A percentile compares a stretch with the other conserved stretches of the same genome.
Evolutionary conservation across 2,888 invertebrate species (phyloP).

Genomic region (Cephus rjabovi): DNA sequence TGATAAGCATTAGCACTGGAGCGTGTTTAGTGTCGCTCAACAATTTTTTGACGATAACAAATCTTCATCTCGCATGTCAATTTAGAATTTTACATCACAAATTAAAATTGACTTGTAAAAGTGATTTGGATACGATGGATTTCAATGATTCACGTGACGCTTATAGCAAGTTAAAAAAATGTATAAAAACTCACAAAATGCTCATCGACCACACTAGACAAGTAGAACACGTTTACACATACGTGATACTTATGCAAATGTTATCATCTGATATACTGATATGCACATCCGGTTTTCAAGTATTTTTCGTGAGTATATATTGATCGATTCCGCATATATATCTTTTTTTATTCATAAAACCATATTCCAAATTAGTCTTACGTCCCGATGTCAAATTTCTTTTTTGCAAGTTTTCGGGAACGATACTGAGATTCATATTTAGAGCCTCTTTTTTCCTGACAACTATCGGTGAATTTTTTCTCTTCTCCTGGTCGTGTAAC

Average conservation of each 20-base stretch:
- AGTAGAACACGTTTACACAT: constrained; percentile 8
- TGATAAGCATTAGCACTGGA: neutral
- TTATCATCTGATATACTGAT: constrained; percentile 9
- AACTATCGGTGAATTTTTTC: too few species aligned
- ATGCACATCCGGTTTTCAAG: neutral
- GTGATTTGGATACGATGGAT: neutral
- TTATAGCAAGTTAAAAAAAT: constrained; percentile 2
- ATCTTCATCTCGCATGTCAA: constrained; percentile 37
- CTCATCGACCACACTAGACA: constrained; percentile 29
- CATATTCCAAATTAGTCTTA: too few species aligned
- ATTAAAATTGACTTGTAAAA: constrained; percentile 24
- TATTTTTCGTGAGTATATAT: too few species aligned
- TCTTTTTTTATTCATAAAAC: too few species aligned
- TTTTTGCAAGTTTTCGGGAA: too few species aligned
- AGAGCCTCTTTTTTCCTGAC: too few species aligned
- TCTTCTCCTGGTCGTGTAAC: constrained; percentile 36
- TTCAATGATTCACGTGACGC: neutral
- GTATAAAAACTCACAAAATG: constrained; percentile 27
- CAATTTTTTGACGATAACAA: constrained; percentile 35
- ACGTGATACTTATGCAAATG: constrained; percentile 12
- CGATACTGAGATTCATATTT: too few species aligned
- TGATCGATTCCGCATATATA: too few species aligned
- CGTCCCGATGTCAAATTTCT: too few species aligned
- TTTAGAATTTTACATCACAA: constrained; percentile 40
- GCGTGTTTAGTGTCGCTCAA: constrained; percentile 24